These are phyloP conservation scores for Zoanthus sansibaricus DNA, from an alignment of 92 coral and sea anemone species.

Conservation along the genomic window DNA sequence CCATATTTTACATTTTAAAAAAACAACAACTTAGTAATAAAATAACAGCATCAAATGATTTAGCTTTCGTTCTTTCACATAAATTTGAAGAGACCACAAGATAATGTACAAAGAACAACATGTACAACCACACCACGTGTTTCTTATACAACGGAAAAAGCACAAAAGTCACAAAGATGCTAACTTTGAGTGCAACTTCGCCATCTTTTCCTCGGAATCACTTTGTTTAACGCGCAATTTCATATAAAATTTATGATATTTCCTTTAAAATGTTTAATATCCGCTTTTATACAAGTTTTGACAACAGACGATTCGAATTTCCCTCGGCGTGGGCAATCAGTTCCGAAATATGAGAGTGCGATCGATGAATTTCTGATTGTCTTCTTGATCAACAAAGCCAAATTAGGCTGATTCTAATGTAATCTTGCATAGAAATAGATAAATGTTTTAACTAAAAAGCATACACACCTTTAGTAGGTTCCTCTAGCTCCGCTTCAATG, in stretches of 20 bases:
- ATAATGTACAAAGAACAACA: not conserved
- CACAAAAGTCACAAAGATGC: not conserved
- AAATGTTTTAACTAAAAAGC: not conserved
- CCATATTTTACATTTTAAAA: not conserved
- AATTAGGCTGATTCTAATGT: not conserved
- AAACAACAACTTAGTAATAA: not conserved
- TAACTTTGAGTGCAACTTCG: no score
- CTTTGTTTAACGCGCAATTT: not conserved
- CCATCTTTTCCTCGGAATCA: not conserved
- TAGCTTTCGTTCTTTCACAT: not conserved
- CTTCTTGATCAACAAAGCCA: constrained; percentile 11
- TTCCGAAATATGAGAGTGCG: not conserved
- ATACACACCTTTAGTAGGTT: constrained; percentile 53
- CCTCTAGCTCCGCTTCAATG: constrained; percentile 61
- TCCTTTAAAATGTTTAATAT: not conserved
- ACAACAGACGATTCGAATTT: constrained; percentile 36
- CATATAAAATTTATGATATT: not conserved
- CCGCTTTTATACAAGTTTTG: not conserved
- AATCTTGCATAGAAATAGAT: not conserved
- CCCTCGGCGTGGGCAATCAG: constrained; percentile 39
- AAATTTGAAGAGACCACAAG: not conserved
- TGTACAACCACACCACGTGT: constrained; percentile 26
- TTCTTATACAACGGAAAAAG: not conserved
- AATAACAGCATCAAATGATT: not conserved
- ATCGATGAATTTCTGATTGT: not conserved